phyloP scores from a whole-genome alignment of 2,888 invertebrate species.

The Pseudeuparius sepicola region DNA sequence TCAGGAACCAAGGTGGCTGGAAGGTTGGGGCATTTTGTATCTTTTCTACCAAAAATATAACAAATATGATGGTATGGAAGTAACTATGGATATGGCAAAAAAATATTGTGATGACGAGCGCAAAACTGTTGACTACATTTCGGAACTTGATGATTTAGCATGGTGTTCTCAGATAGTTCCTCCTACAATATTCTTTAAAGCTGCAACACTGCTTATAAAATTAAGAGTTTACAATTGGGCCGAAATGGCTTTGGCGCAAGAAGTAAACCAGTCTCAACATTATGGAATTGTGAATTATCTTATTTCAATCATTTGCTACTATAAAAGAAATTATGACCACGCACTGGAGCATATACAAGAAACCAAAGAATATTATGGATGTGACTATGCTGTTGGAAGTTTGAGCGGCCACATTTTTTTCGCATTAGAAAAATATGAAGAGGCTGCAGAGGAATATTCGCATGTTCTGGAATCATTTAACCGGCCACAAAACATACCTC shows the following conservation, averaged over 20 bases:
- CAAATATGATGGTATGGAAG: slow-evolving; percentile 32
- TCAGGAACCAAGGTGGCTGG: slow-evolving; percentile 31
- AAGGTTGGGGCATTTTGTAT: slow-evolving; percentile 35
- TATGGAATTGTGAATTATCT: slow-evolving; percentile 33
- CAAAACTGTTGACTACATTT: slow-evolving; percentile 22
- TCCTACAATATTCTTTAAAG: slow-evolving; percentile 30
- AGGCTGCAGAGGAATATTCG: slow-evolving; percentile 31
- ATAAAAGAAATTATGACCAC: slow-evolving; percentile 30
- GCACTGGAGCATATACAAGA: slow-evolving; percentile 33
- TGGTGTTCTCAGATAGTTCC: slow-evolving; percentile 32
- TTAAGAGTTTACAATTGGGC: slow-evolving; percentile 31
- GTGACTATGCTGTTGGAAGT: slow-evolving; percentile 29
- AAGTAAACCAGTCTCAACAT: slow-evolving; percentile 24
- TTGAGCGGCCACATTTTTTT: slow-evolving; percentile 33
- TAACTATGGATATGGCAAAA: slow-evolving; percentile 31
- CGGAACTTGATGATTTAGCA: slow-evolving; percentile 28
- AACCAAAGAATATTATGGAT: slow-evolving; percentile 30
- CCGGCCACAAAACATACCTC: slow-evolving; percentile 33
- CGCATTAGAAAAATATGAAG: slow-evolving; percentile 24
- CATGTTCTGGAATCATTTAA: slow-evolving; percentile 30
- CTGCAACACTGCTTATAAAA: slow-evolving; percentile 32
- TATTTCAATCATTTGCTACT: slow-evolving; percentile 33
- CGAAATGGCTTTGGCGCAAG: slow-evolving; percentile 31
- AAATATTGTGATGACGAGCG: slow-evolving; percentile 26
- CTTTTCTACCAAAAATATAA: slow-evolving; percentile 31